Conservation (phyloP, 2,888 invertebrate species). For the Cyclophora punctaria region DNA sequence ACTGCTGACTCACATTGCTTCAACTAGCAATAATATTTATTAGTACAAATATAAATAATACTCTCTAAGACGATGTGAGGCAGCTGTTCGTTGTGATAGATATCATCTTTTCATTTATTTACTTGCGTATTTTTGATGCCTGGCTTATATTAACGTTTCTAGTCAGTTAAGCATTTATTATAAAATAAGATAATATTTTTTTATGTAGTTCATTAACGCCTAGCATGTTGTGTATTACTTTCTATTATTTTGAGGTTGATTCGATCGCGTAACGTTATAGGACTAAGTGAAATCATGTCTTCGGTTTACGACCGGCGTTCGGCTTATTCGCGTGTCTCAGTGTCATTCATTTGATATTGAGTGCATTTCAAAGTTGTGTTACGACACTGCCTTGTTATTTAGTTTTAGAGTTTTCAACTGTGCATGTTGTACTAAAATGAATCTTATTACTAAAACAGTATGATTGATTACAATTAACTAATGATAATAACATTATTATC, state of each 20-base stretch:
- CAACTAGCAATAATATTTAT: constrained; percentile 29
- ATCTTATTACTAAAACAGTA: constrained; percentile 9
- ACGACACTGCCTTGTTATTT: constrained; percentile 36
- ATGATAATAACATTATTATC: constrained; percentile 7
- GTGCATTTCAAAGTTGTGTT: constrained; percentile 21
- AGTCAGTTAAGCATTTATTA: constrained; percentile 29
- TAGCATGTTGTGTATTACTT: constrained; percentile 13
- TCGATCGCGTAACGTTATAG: constrained; percentile 17
- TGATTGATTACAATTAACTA: constrained; percentile 5
- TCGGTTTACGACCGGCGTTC: too few relatives aligned
- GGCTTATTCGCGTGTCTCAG: too few relatives aligned
- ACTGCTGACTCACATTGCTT: constrained; percentile 32
- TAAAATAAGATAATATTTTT: constrained; percentile 16
- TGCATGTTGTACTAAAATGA: constrained; percentile 8
- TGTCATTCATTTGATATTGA: constrained; percentile 10
- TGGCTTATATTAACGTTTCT: constrained; percentile 39
- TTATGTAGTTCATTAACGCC: constrained; percentile 11
- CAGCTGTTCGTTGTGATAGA: constrained; percentile 22
- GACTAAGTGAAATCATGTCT: too few relatives aligned
- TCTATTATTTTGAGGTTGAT: neutral
- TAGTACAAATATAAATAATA: constrained; percentile 22
- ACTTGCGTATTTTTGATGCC: constrained; percentile 43
- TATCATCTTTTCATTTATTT: constrained; percentile 24
- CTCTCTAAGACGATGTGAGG: constrained; percentile 31
- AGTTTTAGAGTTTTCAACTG: constrained; percentile 15